Base-by-base conservation (phyloP, 1,140 invertebrate genomes). In the Neoseiulus cucumeris region DNA sequence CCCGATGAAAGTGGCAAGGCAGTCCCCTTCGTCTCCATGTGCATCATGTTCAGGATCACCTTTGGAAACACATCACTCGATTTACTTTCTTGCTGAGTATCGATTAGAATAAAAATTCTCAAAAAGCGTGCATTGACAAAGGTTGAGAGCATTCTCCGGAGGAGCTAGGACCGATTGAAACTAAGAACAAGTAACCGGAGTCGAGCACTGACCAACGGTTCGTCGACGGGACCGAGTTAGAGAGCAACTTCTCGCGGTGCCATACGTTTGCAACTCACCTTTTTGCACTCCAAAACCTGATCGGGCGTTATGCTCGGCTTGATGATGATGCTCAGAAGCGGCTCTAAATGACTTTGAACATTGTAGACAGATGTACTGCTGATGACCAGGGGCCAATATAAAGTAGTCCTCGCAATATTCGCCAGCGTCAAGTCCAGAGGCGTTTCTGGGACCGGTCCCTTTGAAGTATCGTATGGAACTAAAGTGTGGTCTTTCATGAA, bases 381-480 rank as follows among this genome's bases (percentile, higher is more conserved):
- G 55, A 91, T 89, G 6, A 88, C 91, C 59, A 95, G 80, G 0
- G 93, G 92, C 87, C 91, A 97, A 75, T 91, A 91, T 59, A 85
- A 83, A 0, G 91, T 91, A 67, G 51, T 29, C 14, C 51, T 25
- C 25, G 14, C 17, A 20, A 59, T 59, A 17, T 14, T 33, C 25
- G 51, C 22, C 14, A 29, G 25, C 22, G 51, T 59, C 51, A 59
- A 2, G 14, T 17, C 51, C 14, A 59, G 51, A 2, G 51, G 51
- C 86, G 81, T 30, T 88, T 78, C 51, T 85, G 83, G 0, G 95
- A 71, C 55, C 83, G 79, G 2, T 81, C 76, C 68, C 84, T 81
- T 65, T 88, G 83, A 73, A 17, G 33, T 65, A 41, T 42, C 41
- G 33, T 65, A 65, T 14, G 64, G 64, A 25, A 44, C 29, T 59